These are phyloP conservation scores for Pinna nobilis DNA, from an alignment of 1,140 invertebrate species.

Conservation along the genomic window DNA sequence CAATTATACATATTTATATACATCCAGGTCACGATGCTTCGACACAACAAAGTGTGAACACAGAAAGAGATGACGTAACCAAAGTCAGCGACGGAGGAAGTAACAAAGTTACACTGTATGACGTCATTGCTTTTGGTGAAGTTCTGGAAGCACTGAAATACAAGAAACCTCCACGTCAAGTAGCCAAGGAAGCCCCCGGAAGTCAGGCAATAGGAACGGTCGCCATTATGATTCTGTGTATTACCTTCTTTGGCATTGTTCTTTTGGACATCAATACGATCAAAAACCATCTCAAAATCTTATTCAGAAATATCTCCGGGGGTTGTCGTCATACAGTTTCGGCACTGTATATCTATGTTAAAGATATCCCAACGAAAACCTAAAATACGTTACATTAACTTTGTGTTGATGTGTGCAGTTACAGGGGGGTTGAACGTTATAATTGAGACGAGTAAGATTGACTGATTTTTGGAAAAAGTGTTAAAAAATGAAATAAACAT, in stretches of 20 bases:
- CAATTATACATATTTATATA: not conserved
- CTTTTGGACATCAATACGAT: constrained; percentile 27
- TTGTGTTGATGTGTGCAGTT: too few species aligned
- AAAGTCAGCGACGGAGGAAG: not conserved
- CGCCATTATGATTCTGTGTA: constrained; percentile 23
- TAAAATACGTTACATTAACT: too few species aligned
- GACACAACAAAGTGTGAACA: not conserved
- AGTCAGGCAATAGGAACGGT: constrained; percentile 25
- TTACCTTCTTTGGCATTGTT: constrained; percentile 21
- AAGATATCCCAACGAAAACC: too few species aligned
- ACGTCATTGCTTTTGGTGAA: constrained; percentile 16
- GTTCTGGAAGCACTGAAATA: constrained; percentile 12
- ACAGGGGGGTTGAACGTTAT: too few species aligned
- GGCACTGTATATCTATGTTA: too few species aligned
- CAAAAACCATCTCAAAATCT: constrained; percentile 19
- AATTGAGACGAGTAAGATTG: too few species aligned
- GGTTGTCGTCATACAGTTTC: too few species aligned
- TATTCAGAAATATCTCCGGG: constrained; percentile 25
- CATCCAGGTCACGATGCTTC: not conserved
- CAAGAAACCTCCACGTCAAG: constrained; percentile 10
- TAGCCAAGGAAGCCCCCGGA: constrained; percentile 21
- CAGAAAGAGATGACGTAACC: not conserved
- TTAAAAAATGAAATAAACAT: too few species aligned
- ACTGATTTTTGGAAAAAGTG: too few species aligned
- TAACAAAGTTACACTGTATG: not conserved